Evolutionary conservation across 2,797 vertebrate genomes (phyloP), one percentile per base, ranked within the genome.

Genomic region (Austrolebias charrua): DNA sequence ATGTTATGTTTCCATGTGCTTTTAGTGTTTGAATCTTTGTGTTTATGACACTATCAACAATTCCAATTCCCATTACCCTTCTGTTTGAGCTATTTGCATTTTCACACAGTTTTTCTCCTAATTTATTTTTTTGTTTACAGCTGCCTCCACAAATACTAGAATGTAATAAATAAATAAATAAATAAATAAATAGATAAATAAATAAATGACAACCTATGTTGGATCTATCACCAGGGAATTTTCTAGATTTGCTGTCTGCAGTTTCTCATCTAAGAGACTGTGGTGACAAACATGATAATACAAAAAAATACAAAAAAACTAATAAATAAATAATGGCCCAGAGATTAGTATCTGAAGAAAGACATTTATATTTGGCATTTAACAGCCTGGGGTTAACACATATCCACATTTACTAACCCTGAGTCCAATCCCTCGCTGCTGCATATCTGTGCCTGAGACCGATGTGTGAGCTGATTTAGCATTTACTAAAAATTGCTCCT

Each of bases 371-470:
- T 87, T 81, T 79, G 75, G 69, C 79, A 87, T 70, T 71, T 80
- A 88, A 89, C 80, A 83, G 83, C 81, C 75, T 73, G 73, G 72
- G 78, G 82, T 86, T 84, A 89, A 81, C 73, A 75, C 71, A 70
- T 70, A 63, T 51, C 44, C 58, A 59, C 72, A 46, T 69, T 74
- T 46, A 58, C 69, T 70, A 60, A 61, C 65, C 24, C 24, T 43
- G 61, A 66, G 78, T 64, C 28, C 24, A 48, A 44, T 75, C n/a
- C 9, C 64, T 73, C 52, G 3, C 72, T 33, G 38, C 74, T 65
- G 53, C 69, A 55, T 82, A 83, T 86, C 79, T 76, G 52, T 75
- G 54, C 58, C 38, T 76, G 33, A 18, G 75, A 86, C 70, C 85
- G 85, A 90, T 87, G 73, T 73, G 70, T 69, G 71, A 66, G 71